A percentile compares a stretch with the other conserved stretches of the same genome.
These are phyloP conservation scores for Melanotaenia nigrans DNA, from an alignment of 2,797 vertebrate species.

Conservation along the genomic window DNA sequence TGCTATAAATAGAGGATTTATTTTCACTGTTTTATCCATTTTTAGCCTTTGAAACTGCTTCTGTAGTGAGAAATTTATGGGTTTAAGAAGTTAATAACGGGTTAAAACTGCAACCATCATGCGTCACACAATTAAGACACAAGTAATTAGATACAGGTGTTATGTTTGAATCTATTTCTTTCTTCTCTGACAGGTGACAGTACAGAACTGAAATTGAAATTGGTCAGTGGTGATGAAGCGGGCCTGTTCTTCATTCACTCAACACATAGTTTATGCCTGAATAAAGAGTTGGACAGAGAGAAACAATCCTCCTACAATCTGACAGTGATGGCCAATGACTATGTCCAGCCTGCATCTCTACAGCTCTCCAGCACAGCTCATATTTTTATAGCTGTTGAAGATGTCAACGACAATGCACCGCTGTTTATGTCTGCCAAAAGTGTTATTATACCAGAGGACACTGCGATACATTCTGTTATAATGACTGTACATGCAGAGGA, in stretches of 20 bases:
- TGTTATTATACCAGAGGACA: constrained; percentile 73
- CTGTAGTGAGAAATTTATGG: too few relatives aligned
- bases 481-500: constrained; percentile 74
- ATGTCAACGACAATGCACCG: constrained; percentile 83
- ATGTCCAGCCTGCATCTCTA: constrained; percentile 50
- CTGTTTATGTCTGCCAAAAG: constrained; percentile 65
- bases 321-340: constrained; percentile 77
- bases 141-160: neutral
- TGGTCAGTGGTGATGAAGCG: constrained; percentile 69
- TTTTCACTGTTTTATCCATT: too few relatives aligned
- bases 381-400: constrained; percentile 67
- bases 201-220: constrained; percentile 64
- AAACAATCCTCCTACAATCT: constrained; percentile 72
- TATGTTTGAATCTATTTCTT: neutral
- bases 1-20: too few relatives aligned
- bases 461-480: constrained; percentile 67
- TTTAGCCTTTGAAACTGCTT: too few relatives aligned
- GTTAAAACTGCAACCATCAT: too few relatives aligned
- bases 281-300: constrained; percentile 77
- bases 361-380: constrained; percentile 72
- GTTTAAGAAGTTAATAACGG: too few relatives aligned
- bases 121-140: neutral
- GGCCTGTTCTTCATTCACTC: constrained; percentile 69
- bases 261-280: constrained; percentile 72
- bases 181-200: constrained; percentile 70